Evolutionary conservation across 1,140 invertebrate genomes (phyloP).

Genomic region (Pseudoatta argentina): DNA sequence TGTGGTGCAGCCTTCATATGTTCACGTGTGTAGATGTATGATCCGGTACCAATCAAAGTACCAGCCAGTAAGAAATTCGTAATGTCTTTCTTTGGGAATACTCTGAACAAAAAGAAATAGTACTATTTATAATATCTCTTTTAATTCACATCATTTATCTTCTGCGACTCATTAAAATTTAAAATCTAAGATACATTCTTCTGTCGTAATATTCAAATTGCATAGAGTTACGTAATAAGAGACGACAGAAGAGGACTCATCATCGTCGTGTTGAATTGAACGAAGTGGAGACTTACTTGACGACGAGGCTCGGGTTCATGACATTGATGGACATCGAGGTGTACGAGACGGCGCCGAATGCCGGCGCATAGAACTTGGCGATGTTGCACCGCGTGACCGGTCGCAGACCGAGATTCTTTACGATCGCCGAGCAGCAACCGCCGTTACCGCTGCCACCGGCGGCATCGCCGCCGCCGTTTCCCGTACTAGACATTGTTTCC

Average conservation of each 20-base stretch:
- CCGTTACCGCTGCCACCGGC: slow-evolving; percentile 33
- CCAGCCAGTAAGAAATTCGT: slow-evolving; percentile 88
- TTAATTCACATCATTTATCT: background rate
- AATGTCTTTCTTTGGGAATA: slow-evolving; percentile 88
- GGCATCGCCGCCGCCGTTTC: slow-evolving; percentile 55
- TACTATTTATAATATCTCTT: background rate
- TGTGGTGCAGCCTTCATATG: slow-evolving; percentile 86
- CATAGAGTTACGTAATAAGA: slow-evolving; percentile 41
- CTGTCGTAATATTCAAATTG: background rate
- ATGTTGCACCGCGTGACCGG: slow-evolving; percentile 88
- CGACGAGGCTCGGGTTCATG: slow-evolving; percentile 89
- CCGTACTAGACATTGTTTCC: slow-evolving; percentile 72
- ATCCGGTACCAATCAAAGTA: slow-evolving; percentile 88
- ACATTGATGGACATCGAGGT: slow-evolving; percentile 89
- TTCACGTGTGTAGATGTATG: slow-evolving; percentile 89
- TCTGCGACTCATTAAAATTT: background rate
- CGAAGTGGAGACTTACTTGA: slow-evolving; percentile 83
- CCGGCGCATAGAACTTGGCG: slow-evolving; percentile 88
- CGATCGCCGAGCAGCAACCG: slow-evolving; percentile 55
- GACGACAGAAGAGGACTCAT: background rate
- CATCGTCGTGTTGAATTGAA: background rate
- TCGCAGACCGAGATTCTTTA: slow-evolving; percentile 86
- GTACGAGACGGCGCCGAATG: slow-evolving; percentile 88
- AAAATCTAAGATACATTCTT: background rate
- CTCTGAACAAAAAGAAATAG: slow-evolving; percentile 82